Percentiles rank a stretch among this genome's conserved stretches.
Evolutionary conservation across 2,888 invertebrate species (phyloP).

Genomic region (Drosophila merina): DNA sequence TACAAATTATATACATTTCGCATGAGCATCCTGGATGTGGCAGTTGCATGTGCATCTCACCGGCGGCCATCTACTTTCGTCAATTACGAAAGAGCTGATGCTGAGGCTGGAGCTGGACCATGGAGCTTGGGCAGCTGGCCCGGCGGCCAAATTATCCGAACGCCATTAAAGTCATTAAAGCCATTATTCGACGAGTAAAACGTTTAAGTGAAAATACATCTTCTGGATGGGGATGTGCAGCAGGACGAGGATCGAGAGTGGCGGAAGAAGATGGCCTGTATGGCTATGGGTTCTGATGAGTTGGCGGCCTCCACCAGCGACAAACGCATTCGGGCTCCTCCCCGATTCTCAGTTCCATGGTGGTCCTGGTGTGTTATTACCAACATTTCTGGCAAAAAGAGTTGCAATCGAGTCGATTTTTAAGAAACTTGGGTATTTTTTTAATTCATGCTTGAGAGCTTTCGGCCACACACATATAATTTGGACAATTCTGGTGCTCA

Average conservation of each 20-base stretch:
- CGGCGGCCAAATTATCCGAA: conserved; percentile 71
- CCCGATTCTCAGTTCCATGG: conserved; percentile 1
- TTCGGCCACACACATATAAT: conserved; percentile 58
- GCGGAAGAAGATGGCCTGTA: conserved; percentile 18
- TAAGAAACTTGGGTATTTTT: conserved; percentile 59
- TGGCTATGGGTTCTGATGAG: conserved; percentile 31
- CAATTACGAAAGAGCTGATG: conserved; percentile 63
- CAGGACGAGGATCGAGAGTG: conserved; percentile 7
- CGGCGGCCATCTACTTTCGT: conserved; percentile 67
- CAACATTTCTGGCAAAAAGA: conserved; percentile 52
- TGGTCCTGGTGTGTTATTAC: conserved; percentile 62
- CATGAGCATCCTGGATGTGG: conserved; percentile 39
- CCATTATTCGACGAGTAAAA: conserved; percentile 76
- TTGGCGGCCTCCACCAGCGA: conserved; percentile 42
- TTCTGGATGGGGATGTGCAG: conserved; percentile 53
- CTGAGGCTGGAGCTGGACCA: conserved; percentile 4
- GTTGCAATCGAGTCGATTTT: conserved; percentile 58
- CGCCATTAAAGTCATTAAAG: conserved; percentile 79
- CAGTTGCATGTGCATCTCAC: conserved; percentile 33
- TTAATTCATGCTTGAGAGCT: conserved; percentile 44
- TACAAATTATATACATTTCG: conserved; percentile 66
- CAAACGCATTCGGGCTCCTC: conserved; percentile 46
- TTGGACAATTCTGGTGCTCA: conserved; percentile 73
- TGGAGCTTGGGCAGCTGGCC: conserved; percentile 45
- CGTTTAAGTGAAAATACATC: conserved; percentile 78